Evolutionary conservation across 1,140 invertebrate genomes (phyloP).

Genomic region (Leptoteleia sp.): DNA sequence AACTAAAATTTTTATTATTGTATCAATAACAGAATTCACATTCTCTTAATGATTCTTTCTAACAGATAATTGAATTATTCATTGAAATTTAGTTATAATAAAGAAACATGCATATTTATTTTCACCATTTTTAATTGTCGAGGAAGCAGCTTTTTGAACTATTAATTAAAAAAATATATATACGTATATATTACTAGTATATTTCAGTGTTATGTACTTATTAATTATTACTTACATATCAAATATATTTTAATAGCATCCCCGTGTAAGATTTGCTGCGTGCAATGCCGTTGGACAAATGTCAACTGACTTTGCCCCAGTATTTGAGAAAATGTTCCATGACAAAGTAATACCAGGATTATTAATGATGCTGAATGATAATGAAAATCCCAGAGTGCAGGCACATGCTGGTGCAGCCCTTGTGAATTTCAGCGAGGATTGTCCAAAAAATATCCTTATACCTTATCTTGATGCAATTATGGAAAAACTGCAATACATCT

Average conservation of each 20-base stretch:
- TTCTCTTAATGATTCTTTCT: slow-evolving; percentile 67
- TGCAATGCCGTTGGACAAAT: slow-evolving; percentile 99
- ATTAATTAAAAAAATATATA: too few species aligned
- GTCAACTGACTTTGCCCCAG: slow-evolving; percentile 98
- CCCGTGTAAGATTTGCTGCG: slow-evolving; percentile 96
- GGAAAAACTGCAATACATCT: slow-evolving; percentile 93
- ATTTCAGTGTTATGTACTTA: too few species aligned
- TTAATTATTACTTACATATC: too few species aligned
- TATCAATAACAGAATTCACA: slow-evolving; percentile 70
- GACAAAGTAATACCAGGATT: slow-evolving; percentile 95
- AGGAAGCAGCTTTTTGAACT: too few species aligned
- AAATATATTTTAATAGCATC: slow-evolving; percentile 84
- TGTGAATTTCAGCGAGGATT: slow-evolving; percentile 99
- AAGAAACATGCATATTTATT: slow-evolving; percentile 7
- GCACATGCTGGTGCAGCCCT: slow-evolving; percentile 95
- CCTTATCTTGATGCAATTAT: slow-evolving; percentile 96
- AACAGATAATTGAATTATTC: slow-evolving; percentile 69
- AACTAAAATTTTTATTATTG: slow-evolving; percentile 62
- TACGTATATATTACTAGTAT: too few species aligned
- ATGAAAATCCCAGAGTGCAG: slow-evolving; percentile 95
- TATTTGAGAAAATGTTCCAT: slow-evolving; percentile 99
- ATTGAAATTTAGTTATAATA: slow-evolving; percentile 69
- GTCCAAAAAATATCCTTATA: slow-evolving; percentile 95
- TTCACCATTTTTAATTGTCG: too few species aligned
- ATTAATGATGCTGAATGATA: slow-evolving; percentile 94